These are phyloP conservation scores for Lates calcarifer DNA, from an alignment of 2,113 vertebrate genomes.

Conservation along the genomic window DNA sequence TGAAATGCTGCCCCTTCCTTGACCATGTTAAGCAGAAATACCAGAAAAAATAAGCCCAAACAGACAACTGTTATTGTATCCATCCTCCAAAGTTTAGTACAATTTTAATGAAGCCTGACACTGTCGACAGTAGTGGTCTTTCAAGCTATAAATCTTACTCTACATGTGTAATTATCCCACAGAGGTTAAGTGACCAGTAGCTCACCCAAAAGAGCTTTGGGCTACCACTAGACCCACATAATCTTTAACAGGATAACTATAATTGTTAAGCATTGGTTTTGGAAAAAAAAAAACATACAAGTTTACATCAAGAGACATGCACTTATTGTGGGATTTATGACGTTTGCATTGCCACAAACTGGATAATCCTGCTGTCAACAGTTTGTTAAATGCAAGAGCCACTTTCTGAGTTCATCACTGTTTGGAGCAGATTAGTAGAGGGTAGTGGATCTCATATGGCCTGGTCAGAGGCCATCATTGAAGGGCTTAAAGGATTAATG, in stretches of 20 bases:
- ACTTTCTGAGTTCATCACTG: conserved; percentile 85
- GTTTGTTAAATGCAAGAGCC: conserved; percentile 84
- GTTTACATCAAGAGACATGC: conserved; percentile 65
- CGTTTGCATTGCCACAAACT: conserved; percentile 73
- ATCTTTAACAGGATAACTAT: conserved; percentile 43
- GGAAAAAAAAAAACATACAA: conserved; percentile 8
- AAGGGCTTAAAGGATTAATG: conserved; percentile 88
- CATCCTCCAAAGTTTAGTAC: not conserved
- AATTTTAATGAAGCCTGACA: not conserved
- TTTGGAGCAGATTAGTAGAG: conserved; percentile 85
- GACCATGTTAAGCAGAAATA: not conserved
- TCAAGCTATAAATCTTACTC: not conserved
- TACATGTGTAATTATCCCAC: conserved; percentile 25
- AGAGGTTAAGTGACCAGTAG: conserved; percentile 47
- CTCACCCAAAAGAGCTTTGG: conserved; percentile 12
- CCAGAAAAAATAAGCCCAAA: not conserved
- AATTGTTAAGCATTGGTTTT: conserved; percentile 31
- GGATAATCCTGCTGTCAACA: conserved; percentile 85
- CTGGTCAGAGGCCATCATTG: conserved; percentile 85
- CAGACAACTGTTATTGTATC: not conserved
- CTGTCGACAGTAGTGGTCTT: not conserved
- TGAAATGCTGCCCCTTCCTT: not conserved
- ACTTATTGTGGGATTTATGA: conserved; percentile 68
- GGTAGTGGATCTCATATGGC: conserved; percentile 86
- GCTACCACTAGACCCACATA: not conserved